Percentiles rank a stretch among this genome's conserved stretches.
phyloP scores from a whole-genome alignment of 2,888 invertebrate genomes.

The Eristalinus aeneus region DNA sequence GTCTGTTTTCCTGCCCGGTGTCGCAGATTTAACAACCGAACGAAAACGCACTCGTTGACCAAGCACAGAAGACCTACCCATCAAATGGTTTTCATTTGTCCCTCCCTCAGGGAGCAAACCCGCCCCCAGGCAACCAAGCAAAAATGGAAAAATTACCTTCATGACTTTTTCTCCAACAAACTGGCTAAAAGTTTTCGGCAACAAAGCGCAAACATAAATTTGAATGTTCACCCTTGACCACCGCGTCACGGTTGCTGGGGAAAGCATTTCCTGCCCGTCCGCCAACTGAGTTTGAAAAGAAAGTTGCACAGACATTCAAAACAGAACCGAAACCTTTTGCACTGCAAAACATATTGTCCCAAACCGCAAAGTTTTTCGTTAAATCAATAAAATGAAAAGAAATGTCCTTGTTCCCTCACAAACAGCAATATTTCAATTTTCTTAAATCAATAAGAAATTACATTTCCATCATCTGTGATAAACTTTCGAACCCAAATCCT shows the following conservation, averaged over 20 bases:
- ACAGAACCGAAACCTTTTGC: too few relatives aligned
- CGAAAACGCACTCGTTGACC: too few relatives aligned
- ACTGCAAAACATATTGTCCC: too few relatives aligned
- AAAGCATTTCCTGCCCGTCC: background rate
- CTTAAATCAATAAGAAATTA: background rate
- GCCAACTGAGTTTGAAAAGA: background rate
- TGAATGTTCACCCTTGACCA: background rate
- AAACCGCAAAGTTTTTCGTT: too few relatives aligned
- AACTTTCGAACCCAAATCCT: background rate
- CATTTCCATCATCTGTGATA: background rate
- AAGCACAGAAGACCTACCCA: too few relatives aligned
- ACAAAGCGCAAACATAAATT: background rate
- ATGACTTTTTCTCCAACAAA: background rate
- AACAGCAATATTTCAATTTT: background rate
- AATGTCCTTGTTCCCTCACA: background rate
- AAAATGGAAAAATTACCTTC: background rate
- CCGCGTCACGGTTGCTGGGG: background rate
- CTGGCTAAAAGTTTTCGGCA: background rate
- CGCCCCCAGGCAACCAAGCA: too few relatives aligned
- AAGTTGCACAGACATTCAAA: background rate
- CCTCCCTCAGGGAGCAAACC: too few relatives aligned
- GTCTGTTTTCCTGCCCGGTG: too few relatives aligned
- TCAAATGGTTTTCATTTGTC: too few relatives aligned
- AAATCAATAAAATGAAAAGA: background rate
- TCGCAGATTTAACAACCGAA: too few relatives aligned